A percentile compares a stretch with the other conserved stretches of the same genome.
These are phyloP conservation scores for Meles meles DNA, from an alignment of 2,113 vertebrate genomes.

Conservation along the genomic window DNA sequence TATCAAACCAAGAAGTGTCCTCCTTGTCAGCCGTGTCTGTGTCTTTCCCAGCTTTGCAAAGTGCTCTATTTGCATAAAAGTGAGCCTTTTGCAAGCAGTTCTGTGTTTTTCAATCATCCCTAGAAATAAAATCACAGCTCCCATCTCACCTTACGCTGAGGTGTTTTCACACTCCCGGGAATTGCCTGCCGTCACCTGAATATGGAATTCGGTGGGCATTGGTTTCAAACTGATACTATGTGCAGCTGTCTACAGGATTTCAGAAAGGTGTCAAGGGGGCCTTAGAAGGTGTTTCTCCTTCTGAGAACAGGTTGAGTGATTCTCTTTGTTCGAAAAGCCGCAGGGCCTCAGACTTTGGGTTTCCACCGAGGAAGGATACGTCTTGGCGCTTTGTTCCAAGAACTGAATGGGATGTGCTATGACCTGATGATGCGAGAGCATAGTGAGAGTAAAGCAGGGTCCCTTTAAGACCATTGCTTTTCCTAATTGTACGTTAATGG, in stretches of 20 bases:
- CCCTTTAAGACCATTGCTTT: not conserved
- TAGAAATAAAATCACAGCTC: constrained; percentile 70
- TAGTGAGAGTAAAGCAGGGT: not conserved
- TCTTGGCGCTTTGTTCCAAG: not conserved
- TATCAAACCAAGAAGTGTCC: not conserved
- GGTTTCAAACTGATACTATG: constrained; percentile 44
- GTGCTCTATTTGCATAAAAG: constrained; percentile 52
- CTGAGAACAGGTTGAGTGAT: not conserved
- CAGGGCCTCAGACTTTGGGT: not conserved
- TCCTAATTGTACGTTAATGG: not conserved
- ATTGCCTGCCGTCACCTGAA: constrained; percentile 53
- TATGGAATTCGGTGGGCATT: constrained; percentile 39
- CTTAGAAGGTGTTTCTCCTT: constrained; percentile 31
- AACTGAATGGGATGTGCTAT: not conserved
- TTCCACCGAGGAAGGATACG: not conserved
- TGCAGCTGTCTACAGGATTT: constrained; percentile 30
- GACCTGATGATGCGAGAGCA: not conserved
- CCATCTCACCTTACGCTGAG: constrained; percentile 51
- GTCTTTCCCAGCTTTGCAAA: not conserved
- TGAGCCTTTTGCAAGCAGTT: constrained; percentile 41
- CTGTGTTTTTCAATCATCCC: constrained; percentile 53
- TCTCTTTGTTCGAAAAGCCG: not conserved
- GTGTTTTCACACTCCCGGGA: constrained; percentile 63
- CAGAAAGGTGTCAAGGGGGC: constrained; percentile 56
- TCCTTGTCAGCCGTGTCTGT: not conserved